These are phyloP conservation scores for Melinaea marsaeus DNA, from an alignment of 2,888 invertebrate genomes.

Conservation along the genomic window DNA sequence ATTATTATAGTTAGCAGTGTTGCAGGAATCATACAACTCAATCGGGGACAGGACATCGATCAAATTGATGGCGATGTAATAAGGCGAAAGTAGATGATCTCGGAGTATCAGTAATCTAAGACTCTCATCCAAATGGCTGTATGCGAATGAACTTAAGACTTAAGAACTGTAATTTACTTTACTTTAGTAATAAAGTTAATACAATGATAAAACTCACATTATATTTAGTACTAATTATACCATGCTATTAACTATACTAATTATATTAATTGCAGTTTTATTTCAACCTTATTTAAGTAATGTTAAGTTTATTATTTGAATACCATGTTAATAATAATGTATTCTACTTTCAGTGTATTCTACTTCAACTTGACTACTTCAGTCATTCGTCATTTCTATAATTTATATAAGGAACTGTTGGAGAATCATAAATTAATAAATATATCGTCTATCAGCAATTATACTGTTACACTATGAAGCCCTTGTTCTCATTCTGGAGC, in stretches of 20 bases:
- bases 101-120: slow-evolving; percentile 28
- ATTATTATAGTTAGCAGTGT: slow-evolving; percentile 33
- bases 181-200: too few species aligned
- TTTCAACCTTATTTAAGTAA: too few species aligned
- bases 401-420: slow-evolving; percentile 50
- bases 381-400: slow-evolving; percentile 26
- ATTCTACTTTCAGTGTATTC: not conserved
- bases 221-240: too few species aligned
- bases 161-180: not conserved
- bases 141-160: slow-evolving; percentile 23
- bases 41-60: slow-evolving; percentile 44
- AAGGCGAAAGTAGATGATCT: slow-evolving; percentile 36
- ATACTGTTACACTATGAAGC: slow-evolving; percentile 31
- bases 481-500: slow-evolving; percentile 28
- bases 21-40: slow-evolving; percentile 40
- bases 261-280: too few species aligned
- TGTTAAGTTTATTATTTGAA: too few species aligned
- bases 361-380: not conserved
- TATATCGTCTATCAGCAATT: slow-evolving; percentile 44
- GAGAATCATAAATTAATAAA: slow-evolving; percentile 62
- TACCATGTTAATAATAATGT: not conserved
- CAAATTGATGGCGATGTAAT: slow-evolving; percentile 44
- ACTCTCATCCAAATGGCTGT: slow-evolving; percentile 32
- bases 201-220: too few species aligned
- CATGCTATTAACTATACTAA: too few species aligned